Evolutionary conservation across 2,888 invertebrate genomes (phyloP).

Genomic region (Chorisops tibialis): DNA sequence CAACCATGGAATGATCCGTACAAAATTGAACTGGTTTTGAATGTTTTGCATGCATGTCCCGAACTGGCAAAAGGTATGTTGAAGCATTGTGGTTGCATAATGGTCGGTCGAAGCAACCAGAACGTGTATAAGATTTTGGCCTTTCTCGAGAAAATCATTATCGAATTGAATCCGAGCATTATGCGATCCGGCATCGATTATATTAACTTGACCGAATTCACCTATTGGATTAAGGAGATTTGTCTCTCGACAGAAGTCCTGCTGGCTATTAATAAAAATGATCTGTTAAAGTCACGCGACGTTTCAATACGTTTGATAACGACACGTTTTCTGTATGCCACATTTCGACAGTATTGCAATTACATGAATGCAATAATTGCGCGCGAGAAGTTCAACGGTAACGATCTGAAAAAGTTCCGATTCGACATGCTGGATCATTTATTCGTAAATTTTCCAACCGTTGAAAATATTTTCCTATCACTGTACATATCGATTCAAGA

Average conservation of each 20-base stretch:
- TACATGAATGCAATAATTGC: constrained; percentile 44
- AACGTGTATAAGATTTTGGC: constrained; percentile 27
- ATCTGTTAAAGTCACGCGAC: constrained; percentile 37
- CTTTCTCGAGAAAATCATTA: constrained; percentile 42
- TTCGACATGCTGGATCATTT: constrained; percentile 51
- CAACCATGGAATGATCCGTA: constrained; percentile 67
- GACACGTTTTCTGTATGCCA: constrained; percentile 46
- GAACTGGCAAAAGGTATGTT: constrained; percentile 59
- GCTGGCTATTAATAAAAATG: constrained; percentile 38
- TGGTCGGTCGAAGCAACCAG: neutral
- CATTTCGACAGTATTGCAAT: constrained; percentile 51
- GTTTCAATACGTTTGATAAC: constrained; percentile 48
- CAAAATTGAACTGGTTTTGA: constrained; percentile 61
- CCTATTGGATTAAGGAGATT: constrained; percentile 46
- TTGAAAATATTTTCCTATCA: constrained; percentile 45
- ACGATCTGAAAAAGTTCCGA: constrained; percentile 46
- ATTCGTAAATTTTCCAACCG: constrained; percentile 46
- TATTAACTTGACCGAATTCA: constrained; percentile 46
- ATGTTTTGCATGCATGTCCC: constrained; percentile 66
- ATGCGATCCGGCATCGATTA: constrained; percentile 36
- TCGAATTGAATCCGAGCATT: constrained; percentile 34
- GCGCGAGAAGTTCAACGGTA: constrained; percentile 43
- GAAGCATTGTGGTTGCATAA: neutral
- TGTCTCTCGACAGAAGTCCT: constrained; percentile 47
- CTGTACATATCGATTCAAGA: constrained; percentile 41